A percentile compares a stretch with the other conserved stretches of the same genome.
These are phyloP conservation scores for Eulithis testata DNA, from an alignment of 2,888 invertebrate species.

Conservation along the genomic window DNA sequence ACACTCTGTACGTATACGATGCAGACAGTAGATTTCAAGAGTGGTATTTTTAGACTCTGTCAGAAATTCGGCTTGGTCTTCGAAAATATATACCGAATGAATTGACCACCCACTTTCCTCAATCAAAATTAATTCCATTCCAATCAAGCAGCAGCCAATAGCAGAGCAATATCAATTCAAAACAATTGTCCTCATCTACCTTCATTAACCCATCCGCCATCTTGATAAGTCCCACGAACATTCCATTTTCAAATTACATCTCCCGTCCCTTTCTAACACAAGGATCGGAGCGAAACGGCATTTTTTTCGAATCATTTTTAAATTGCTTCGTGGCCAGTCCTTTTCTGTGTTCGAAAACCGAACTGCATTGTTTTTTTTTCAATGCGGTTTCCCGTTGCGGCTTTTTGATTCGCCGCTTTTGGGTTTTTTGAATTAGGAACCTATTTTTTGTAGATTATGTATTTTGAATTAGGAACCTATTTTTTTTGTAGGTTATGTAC, in stretches of 20 bases:
- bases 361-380: slow-evolving; percentile 40
- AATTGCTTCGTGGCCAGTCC: slow-evolving; percentile 46
- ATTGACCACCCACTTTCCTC: slow-evolving; percentile 16
- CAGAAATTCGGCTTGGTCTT: neutral
- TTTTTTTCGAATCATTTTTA: slow-evolving; percentile 47
- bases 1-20: too few relatives aligned
- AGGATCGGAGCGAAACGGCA: slow-evolving; percentile 37
- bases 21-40: too few relatives aligned
- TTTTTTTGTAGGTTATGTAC: too few relatives aligned
- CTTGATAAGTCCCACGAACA: slow-evolving; percentile 46
- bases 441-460: slow-evolving; percentile 14
- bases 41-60: neutral
- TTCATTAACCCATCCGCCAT: slow-evolving; percentile 49
- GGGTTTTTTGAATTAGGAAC: slow-evolving; percentile 18
- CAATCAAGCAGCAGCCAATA: slow-evolving; percentile 41
- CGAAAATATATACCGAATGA: slow-evolving; percentile 1
- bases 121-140: slow-evolving; percentile 42
- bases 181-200: slow-evolving; percentile 50
- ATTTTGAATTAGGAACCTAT: neutral
- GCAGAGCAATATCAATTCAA: slow-evolving; percentile 45
- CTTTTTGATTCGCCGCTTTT: slow-evolving; percentile 38
- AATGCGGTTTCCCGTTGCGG: slow-evolving; percentile 34
- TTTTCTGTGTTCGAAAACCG: slow-evolving; percentile 41
- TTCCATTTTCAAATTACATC: slow-evolving; percentile 46
- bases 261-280: slow-evolving; percentile 33